phyloP scores from a whole-genome alignment of 2,888 invertebrate species.

The Yponomeuta sedellus region DNA sequence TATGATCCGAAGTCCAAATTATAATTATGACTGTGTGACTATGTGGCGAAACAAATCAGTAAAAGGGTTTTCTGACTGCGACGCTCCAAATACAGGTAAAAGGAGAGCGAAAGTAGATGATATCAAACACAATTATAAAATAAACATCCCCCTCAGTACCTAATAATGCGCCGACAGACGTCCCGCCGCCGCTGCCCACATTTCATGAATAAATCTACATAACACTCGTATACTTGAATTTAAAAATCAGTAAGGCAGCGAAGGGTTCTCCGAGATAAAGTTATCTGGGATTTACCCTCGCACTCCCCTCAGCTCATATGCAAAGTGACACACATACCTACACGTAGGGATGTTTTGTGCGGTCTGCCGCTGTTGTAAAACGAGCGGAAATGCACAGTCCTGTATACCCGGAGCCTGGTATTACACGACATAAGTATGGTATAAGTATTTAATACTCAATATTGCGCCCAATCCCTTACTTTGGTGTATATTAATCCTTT shows the following conservation, averaged over 20 bases:
- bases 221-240: neutral
- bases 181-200: neutral
- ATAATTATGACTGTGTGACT: no score
- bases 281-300: conserved; percentile 2
- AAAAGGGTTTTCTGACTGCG: no score
- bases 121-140: neutral
- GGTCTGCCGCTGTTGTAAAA: neutral
- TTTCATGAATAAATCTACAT: neutral
- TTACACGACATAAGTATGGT: neutral
- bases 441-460: neutral
- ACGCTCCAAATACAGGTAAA: no score
- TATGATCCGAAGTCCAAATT: no score
- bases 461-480: neutral
- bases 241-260: neutral
- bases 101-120: no score
- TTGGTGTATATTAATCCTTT: neutral
- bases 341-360: neutral
- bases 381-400: neutral
- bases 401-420: neutral
- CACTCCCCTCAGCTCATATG: neutral
- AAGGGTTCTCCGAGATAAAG: neutral
- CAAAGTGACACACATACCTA: neutral
- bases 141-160: neutral
- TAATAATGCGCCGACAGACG: neutral
- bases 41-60: no score